Evolutionary conservation across 2,113 vertebrate genomes (phyloP).

Genomic region (Barnardius zonarius): DNA sequence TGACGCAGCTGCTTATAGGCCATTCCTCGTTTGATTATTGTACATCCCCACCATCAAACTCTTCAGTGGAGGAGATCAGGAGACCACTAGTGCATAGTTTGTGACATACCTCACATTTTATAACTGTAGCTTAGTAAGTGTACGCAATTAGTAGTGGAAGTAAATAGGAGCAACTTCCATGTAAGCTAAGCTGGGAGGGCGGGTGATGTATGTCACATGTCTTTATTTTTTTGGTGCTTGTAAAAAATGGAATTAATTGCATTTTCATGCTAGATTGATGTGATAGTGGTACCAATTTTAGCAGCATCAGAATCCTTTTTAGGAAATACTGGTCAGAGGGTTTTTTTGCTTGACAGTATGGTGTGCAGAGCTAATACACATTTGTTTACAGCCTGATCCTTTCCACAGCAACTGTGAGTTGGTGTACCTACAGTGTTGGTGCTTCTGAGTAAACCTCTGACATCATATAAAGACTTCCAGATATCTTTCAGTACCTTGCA

Average conservation of each 20-base stretch:
- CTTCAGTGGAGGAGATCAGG: background rate
- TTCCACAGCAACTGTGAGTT: background rate
- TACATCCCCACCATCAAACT: background rate
- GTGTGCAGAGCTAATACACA: background rate
- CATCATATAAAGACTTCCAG: background rate
- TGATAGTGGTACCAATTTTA: background rate
- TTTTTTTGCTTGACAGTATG: background rate
- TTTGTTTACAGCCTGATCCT: background rate
- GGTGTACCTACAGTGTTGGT: background rate
- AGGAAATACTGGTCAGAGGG: no score
- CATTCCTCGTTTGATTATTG: background rate
- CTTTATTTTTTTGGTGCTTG: background rate
- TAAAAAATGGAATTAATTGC: background rate
- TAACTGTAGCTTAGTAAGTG: background rate
- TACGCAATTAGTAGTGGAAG: background rate
- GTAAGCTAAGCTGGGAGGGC: background rate
- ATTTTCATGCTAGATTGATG: background rate
- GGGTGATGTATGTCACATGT: background rate
- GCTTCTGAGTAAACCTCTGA: background rate
- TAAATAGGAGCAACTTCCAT: background rate
- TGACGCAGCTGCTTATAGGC: background rate
- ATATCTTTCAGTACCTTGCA: background rate
- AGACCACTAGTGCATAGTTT: no score
- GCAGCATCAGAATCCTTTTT: background rate
- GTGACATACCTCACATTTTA: accelerated